These are phyloP conservation scores for Denticeps clupeoides DNA, from an alignment of 2,797 vertebrate species.

Conservation along the genomic window DNA sequence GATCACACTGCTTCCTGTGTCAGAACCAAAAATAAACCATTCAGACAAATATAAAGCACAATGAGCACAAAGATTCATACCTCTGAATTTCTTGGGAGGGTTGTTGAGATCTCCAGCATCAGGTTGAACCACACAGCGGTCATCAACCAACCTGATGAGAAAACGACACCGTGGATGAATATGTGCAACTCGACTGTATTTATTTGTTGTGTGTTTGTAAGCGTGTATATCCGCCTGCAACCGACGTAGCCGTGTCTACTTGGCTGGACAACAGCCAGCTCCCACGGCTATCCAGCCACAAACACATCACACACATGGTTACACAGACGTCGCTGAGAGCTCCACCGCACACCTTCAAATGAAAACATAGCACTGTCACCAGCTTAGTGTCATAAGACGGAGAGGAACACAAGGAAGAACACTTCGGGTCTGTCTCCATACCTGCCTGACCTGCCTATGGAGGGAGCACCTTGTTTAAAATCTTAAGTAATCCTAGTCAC, in stretches of 20 bases:
- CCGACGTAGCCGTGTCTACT: slow-evolving; percentile 48
- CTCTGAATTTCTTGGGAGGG: slow-evolving; percentile 97
- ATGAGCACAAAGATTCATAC: slow-evolving; percentile 42
- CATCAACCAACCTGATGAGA: slow-evolving; percentile 83
- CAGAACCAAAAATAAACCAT: slow-evolving; percentile 47
- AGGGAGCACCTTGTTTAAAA: too few species aligned
- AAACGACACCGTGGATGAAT: slow-evolving; percentile 4
- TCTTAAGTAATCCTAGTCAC: too few species aligned
- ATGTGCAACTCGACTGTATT: background rate
- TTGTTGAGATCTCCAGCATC: slow-evolving; percentile 93
- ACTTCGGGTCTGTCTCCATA: too few species aligned
- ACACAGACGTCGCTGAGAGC: too few species aligned
- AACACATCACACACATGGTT: too few species aligned
- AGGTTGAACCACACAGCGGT: slow-evolving; percentile 95
- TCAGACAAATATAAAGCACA: slow-evolving; percentile 17
- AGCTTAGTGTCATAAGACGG: background rate
- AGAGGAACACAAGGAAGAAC: too few species aligned
- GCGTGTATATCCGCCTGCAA: slow-evolving; percentile 28
- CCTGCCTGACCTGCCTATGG: too few species aligned
- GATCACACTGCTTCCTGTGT: slow-evolving; percentile 53
- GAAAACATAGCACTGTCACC: background rate
- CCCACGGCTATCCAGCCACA: slow-evolving; percentile 38
- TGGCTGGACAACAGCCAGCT: slow-evolving; percentile 45
- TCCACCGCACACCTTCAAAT: background rate
- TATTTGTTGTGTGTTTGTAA: slow-evolving; percentile 1